phyloP scores from a whole-genome alignment of 2,888 invertebrate species.

The Lochmaea crataegi region DNA sequence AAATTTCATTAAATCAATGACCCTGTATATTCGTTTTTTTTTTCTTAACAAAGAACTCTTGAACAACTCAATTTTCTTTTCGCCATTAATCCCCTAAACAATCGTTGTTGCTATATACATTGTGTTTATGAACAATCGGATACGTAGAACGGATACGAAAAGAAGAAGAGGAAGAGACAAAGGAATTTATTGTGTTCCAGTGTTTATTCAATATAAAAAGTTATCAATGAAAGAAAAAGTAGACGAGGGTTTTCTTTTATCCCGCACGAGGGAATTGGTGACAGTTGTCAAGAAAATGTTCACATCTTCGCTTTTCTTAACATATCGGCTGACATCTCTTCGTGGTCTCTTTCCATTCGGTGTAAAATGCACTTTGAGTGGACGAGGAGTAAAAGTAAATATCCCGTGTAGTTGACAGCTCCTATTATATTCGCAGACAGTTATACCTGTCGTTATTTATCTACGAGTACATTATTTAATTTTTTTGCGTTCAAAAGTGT shows the following conservation, averaged over 20 bases:
- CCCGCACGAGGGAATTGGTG: background rate
- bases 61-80: too few relatives aligned
- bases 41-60: too few relatives aligned
- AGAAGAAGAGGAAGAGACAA: constrained; percentile 1
- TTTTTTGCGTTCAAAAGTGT: too few relatives aligned
- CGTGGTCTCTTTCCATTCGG: background rate
- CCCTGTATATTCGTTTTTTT: too few relatives aligned
- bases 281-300: constrained; percentile 7
- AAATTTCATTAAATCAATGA: too few relatives aligned
- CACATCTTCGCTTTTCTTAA: background rate
- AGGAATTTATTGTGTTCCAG: background rate
- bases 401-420: background rate
- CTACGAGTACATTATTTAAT: too few relatives aligned
- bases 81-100: background rate
- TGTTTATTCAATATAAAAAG: constrained; percentile 8
- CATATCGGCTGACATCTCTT: background rate
- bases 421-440: too few relatives aligned
- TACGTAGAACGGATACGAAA: background rate
- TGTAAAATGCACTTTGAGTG: background rate
- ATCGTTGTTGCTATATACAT: background rate
- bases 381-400: background rate
- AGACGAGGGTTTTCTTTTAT: background rate
- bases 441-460: too few relatives aligned
- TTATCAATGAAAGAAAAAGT: background rate
- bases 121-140: background rate